Base-by-base conservation (phyloP, 2,888 invertebrate genomes). In the Nemurella pictetii region DNA sequence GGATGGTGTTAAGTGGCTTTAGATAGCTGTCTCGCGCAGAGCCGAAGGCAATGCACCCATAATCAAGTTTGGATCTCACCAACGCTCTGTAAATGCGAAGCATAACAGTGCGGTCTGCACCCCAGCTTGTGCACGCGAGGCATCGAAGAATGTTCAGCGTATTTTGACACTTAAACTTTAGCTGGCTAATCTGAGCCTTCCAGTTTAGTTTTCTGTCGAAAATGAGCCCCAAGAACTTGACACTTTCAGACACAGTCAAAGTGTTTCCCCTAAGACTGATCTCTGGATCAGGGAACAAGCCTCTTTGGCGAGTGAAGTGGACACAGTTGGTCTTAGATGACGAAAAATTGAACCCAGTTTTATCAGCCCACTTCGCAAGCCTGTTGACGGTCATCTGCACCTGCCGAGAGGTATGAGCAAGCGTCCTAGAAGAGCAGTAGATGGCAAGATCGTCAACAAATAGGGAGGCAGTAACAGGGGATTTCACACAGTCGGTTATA, bases 381-480 rank as follows among this genome's bases (percentile, higher is more conserved):
- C 72, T 30, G 36, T 80, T 80, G n/a, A 84, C 30, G n/a, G 75
- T 29, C n/a, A 35, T 20, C 36, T 84, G 84, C 20, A 80, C 26
- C 27, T 36, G 3, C 25, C 32, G n/a, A 25, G 26, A 3, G 25
- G 72, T 55, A 20, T 15, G 35, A n/a, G 20, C 29, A 20, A 84
- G 20, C 28, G 28, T 36, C 15, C 80, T 26, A 25, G 72, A 80
- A 27, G 35, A 25, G 55, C 35, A 84, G 25, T 32, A 84, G 28
- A 84, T 84, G 1, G 84, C 81, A 9, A 84, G 73, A n/a, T 84
- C 84, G 27, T 80, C 84, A 0, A 84, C 84, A 73, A 73, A 82
- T 12, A 84, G 72, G 26, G 84, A 84, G 72, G 27, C 29, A 27
- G 30, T 78, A 0, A 84, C 32, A 25, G 84, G 81, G 20, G n/a